phyloP scores from a whole-genome alignment of 2,113 vertebrate genomes.

The Numida meleagris region DNA sequence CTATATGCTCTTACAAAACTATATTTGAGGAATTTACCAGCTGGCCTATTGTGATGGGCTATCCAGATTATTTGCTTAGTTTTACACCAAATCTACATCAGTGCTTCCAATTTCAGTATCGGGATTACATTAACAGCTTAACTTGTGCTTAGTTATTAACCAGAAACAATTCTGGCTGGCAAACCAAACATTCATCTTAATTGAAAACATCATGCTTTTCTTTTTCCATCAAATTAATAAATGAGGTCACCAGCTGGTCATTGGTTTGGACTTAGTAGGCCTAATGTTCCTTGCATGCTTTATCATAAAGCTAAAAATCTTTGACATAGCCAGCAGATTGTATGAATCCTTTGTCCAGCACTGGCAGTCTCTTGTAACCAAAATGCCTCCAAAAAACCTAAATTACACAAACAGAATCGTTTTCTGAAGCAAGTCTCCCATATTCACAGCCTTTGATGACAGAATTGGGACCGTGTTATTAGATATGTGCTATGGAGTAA shows the following conservation, averaged over 20 bases:
- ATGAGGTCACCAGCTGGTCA: constrained; percentile 38
- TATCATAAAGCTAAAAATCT: background rate
- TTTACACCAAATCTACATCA: background rate
- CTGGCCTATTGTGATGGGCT: background rate
- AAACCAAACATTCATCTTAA: background rate
- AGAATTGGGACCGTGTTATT: accelerated
- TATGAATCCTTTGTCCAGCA: background rate
- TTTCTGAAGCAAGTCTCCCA: background rate
- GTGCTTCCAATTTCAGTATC: background rate
- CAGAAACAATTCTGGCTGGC: background rate
- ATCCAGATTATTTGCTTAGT: background rate
- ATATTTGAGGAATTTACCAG: background rate
- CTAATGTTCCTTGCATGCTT: background rate
- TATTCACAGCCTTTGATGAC: background rate
- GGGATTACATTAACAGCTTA: constrained; percentile 37
- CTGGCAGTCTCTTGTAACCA: background rate
- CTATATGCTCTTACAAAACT: background rate
- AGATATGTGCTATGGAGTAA: background rate
- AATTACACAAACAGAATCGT: background rate
- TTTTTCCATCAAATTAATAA: constrained; percentile 53
- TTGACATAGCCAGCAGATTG: background rate
- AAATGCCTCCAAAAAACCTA: background rate
- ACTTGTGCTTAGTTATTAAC: background rate
- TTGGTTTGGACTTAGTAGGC: background rate
- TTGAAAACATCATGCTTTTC: background rate